Conservation (phyloP, 2,888 invertebrate species). For the Stenodema calcarata region DNA sequence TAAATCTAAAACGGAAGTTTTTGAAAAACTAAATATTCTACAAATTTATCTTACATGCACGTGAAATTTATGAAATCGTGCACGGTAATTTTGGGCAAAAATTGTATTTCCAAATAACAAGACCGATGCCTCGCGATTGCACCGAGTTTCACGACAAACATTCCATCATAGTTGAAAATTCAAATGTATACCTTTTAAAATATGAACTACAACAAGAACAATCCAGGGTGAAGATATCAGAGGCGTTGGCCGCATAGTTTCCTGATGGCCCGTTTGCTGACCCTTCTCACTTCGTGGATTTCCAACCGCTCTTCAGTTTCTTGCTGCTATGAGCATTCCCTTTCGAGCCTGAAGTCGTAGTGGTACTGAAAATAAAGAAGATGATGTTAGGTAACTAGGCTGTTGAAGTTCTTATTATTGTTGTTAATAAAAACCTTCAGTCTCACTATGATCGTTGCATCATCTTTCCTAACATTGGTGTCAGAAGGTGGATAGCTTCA, state of each 20-base stretch:
- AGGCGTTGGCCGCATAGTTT: conserved; percentile 50
- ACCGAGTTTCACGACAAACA: background rate
- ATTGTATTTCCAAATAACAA: background rate
- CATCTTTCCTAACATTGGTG: no score
- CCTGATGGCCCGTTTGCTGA: conserved; percentile 52
- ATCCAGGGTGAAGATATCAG: background rate
- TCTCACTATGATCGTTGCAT: no score
- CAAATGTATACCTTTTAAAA: background rate
- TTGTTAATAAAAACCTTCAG: no score
- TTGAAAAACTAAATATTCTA: no score
- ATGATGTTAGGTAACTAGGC: no score
- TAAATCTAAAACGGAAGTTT: no score
- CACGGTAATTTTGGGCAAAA: background rate
- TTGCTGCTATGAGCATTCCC: conserved; percentile 54
- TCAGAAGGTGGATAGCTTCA: no score
- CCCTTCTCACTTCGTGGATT: conserved; percentile 50
- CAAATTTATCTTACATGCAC: no score
- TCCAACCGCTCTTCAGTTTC: conserved; percentile 25
- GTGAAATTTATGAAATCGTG: background rate
- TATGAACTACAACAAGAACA: background rate
- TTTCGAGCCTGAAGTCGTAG: conserved; percentile 57
- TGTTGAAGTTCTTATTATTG: no score
- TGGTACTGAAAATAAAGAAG: conserved; percentile 52
- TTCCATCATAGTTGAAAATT: background rate
- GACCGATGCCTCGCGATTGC: background rate